Evolutionary conservation across 2,797 vertebrate genomes (phyloP).

Genomic region (Enteromius trimaculatus): DNA sequence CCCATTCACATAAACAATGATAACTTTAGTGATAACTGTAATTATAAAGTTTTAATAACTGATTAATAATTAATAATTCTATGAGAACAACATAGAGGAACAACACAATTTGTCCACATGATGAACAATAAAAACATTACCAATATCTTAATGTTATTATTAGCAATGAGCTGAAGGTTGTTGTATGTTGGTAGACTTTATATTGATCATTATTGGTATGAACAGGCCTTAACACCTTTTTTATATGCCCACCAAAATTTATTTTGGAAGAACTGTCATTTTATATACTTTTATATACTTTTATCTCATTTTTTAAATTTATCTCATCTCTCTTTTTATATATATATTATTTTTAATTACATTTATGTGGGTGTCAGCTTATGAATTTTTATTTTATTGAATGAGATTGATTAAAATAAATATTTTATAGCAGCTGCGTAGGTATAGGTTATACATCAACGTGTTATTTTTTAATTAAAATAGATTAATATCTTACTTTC

Average conservation of each 20-base stretch:
- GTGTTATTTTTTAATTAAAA: neutral
- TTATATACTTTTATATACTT: too few species aligned
- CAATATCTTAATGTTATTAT: neutral
- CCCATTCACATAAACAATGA: neutral
- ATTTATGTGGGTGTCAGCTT: neutral
- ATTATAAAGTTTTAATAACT: neutral
- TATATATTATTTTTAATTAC: neutral
- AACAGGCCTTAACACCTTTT: neutral
- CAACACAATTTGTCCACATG: neutral
- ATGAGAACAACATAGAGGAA: neutral
- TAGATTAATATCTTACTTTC: neutral
- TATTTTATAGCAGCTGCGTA: neutral
- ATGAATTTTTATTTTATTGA: neutral
- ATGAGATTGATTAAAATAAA: neutral
- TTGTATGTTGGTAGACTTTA: neutral
- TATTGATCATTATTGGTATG: neutral
- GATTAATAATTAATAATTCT: too few species aligned
- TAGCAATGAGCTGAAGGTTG: neutral
- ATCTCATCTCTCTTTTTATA: too few species aligned
- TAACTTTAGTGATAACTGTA: neutral
- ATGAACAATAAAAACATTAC: neutral
- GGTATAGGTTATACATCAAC: neutral
- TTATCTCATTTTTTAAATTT: neutral
- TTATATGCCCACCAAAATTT: neutral
- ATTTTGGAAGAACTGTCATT: too few species aligned